Percentiles rank a stretch among this genome's conserved stretches.
phyloP scores from a whole-genome alignment of 1,140 invertebrate species.

The Psix sp. region DNA sequence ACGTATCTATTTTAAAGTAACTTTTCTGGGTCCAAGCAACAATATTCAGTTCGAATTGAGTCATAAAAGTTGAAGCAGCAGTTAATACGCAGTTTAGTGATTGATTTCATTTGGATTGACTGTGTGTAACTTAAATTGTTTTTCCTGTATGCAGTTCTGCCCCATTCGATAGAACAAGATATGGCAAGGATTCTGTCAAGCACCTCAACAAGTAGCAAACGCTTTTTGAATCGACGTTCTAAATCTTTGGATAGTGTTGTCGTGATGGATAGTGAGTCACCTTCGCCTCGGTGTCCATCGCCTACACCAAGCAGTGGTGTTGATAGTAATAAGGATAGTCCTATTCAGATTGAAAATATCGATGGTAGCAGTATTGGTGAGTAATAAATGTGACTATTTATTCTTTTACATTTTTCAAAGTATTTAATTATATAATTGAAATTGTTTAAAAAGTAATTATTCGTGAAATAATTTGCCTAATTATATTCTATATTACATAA shows the following conservation, averaged over 20 bases:
- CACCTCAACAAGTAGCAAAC: constrained; percentile 59
- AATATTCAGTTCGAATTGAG: not conserved
- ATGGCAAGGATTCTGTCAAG: constrained; percentile 74
- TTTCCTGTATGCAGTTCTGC: constrained; percentile 71
- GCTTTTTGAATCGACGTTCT: constrained; percentile 67
- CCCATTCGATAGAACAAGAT: constrained; percentile 77
- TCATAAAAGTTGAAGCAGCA: not conserved
- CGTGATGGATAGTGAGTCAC: constrained; percentile 74
- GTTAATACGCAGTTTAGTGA: not conserved
- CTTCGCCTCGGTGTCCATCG: constrained; percentile 85
- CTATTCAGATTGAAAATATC: constrained; percentile 90
- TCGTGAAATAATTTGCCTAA: too few species aligned
- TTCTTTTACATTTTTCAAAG: too few species aligned
- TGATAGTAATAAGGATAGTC: constrained; percentile 94
- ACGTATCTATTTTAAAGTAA: constrained; percentile 60
- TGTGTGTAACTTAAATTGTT: constrained; percentile 63
- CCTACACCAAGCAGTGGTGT: constrained; percentile 92
- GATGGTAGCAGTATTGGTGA: constrained; percentile 81
- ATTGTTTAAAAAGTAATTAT: too few species aligned
- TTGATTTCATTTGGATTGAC: constrained; percentile 27
- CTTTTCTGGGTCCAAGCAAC: constrained; percentile 2
- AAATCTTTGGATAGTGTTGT: constrained; percentile 75
- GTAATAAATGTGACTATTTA: too few species aligned
- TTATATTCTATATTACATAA: too few species aligned
- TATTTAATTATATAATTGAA: too few species aligned